Evolutionary conservation across 2,113 vertebrate genomes (phyloP).

Genomic region (human (Homo sapiens)): DNA sequence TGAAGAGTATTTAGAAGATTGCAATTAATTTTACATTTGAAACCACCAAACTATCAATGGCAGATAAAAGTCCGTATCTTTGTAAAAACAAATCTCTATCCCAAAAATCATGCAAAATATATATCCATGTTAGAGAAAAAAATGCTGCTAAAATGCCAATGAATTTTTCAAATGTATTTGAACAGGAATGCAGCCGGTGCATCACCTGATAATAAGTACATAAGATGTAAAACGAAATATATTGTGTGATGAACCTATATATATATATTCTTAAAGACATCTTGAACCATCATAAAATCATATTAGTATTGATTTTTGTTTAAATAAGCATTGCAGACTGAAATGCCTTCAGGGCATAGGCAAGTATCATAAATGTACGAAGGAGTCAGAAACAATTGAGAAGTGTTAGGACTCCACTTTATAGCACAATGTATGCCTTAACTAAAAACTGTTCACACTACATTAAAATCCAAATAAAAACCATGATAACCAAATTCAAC

Average conservation of each 20-base stretch:
- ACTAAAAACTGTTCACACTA: conserved; percentile 15
- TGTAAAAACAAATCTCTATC: conserved; percentile 1
- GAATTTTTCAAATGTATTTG: conserved; percentile 41
- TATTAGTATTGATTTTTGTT: conserved; percentile 58
- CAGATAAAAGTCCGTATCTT: conserved; percentile 7
- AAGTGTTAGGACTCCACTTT: not conserved
- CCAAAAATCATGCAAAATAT: conserved; percentile 13
- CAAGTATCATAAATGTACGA: conserved; percentile 9
- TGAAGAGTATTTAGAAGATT: not conserved
- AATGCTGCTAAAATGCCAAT: conserved; percentile 5
- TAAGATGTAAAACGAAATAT: conserved; percentile 30
- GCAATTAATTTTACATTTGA: conserved; percentile 32
- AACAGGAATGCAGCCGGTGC: not conserved
- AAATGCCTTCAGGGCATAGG: conserved; percentile 38
- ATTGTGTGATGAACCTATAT: not conserved
- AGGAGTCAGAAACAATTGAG: conserved; percentile 18
- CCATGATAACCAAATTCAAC: not conserved
- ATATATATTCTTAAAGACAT: conserved; percentile 53
- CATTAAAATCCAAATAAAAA: conserved; percentile 31
- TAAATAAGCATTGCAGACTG: conserved; percentile 44
- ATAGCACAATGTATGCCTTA: not conserved
- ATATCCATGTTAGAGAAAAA: not conserved
- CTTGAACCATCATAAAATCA: conserved; percentile 50
- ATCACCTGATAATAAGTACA: conserved; percentile 17
- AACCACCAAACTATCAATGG: not conserved